Evolutionary conservation across 2,888 invertebrate species (phyloP).

Genomic region (Hypolimnas misippus): DNA sequence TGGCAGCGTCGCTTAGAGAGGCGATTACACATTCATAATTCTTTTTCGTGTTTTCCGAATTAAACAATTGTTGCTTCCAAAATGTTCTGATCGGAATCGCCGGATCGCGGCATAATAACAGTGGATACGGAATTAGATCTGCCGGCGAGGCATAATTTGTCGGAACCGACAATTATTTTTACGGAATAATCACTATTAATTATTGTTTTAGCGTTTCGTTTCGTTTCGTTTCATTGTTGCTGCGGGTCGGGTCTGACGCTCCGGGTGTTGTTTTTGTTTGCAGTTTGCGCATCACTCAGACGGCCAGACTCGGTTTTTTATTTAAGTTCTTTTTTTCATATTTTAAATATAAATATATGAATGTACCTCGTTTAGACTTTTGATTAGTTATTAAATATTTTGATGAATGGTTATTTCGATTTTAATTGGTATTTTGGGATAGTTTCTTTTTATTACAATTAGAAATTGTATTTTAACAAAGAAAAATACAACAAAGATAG

Average conservation of each 20-base stretch:
- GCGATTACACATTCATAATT: conserved; percentile 74
- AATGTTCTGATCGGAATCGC: conserved; percentile 68
- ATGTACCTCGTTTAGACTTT: conserved; percentile 11
- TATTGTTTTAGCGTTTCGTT: conserved; percentile 56
- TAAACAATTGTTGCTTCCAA: conserved; percentile 69
- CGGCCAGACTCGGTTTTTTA: conserved; percentile 13
- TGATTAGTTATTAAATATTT: conserved; percentile 11
- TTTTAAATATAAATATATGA: conserved; percentile 16
- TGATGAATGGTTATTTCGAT: neutral
- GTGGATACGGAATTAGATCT: conserved; percentile 60
- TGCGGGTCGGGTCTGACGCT: conserved; percentile 33
- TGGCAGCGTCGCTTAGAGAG: conserved; percentile 49
- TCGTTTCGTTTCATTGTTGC: conserved; percentile 49
- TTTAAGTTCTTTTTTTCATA: conserved; percentile 16
- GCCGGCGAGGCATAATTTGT: conserved; percentile 60
- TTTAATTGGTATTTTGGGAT: neutral
- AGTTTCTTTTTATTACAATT: neutral
- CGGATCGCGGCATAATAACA: conserved; percentile 63
- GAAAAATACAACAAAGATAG: neutral
- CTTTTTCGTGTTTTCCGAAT: conserved; percentile 68
- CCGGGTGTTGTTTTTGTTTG: conserved; percentile 31
- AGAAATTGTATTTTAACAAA: too few species aligned
- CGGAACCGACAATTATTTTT: conserved; percentile 70
- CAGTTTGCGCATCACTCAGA: conserved; percentile 26
- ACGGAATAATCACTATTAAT: conserved; percentile 71